Evolutionary conservation across 2,888 invertebrate genomes (phyloP).

Genomic region (Crepidodera aurea): DNA sequence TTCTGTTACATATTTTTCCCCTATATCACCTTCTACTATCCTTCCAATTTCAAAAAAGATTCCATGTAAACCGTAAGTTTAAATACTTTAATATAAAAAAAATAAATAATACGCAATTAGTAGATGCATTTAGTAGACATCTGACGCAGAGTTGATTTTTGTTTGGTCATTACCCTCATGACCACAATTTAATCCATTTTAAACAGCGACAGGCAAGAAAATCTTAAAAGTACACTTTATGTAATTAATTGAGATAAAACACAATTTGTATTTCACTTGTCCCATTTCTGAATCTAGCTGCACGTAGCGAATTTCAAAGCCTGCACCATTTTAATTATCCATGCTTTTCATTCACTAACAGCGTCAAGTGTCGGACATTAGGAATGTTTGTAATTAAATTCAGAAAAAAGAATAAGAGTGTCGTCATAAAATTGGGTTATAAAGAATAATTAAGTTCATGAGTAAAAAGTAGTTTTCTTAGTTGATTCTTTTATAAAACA

Average conservation of each 20-base stretch:
- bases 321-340: constrained; percentile 3
- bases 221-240: background rate
- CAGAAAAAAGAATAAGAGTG: background rate
- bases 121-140: too few relatives aligned
- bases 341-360: constrained; percentile 6
- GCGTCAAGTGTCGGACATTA: constrained; percentile 3
- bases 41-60: too few relatives aligned
- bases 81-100: too few relatives aligned
- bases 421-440: background rate
- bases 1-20: too few relatives aligned
- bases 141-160: too few relatives aligned
- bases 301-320: constrained; percentile 3
- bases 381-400: constrained; percentile 10
- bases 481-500: too few relatives aligned
- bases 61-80: too few relatives aligned
- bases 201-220: background rate
- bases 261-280: background rate
- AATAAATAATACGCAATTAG: too few relatives aligned
- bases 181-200: too few relatives aligned
- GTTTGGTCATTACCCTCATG: too few relatives aligned
- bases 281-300: background rate
- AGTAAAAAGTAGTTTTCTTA: background rate
- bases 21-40: too few relatives aligned
- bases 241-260: background rate
- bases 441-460: background rate